Conservation (phyloP, 1,140 invertebrate species). For the Rhagoletis zephyria region DNA sequence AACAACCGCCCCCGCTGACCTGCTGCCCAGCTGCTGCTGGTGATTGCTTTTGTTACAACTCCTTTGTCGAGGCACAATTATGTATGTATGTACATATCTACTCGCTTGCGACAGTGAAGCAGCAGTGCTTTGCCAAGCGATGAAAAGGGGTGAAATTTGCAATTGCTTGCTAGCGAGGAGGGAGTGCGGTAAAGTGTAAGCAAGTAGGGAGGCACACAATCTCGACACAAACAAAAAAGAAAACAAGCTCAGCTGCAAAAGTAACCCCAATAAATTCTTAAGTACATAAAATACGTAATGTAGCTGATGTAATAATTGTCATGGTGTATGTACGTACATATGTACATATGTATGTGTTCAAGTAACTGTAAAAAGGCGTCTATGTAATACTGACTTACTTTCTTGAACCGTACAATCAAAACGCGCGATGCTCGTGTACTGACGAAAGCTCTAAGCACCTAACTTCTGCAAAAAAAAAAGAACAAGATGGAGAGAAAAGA, state of each 20-base stretch:
- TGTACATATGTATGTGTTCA: neutral
- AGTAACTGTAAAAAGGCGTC: neutral
- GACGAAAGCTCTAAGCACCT: neutral
- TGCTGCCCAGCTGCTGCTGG: neutral
- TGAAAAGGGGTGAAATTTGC: neutral
- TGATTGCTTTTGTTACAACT: neutral
- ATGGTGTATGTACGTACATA: neutral
- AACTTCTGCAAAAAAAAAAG: neutral
- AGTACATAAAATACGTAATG: slow-evolving; percentile 14
- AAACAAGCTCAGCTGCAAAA: neutral
- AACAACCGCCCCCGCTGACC: neutral
- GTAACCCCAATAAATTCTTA: slow-evolving; percentile 46
- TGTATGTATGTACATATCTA: no score
- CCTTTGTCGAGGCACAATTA: neutral
- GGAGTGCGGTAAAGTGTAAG: no score
- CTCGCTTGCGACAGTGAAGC: neutral
- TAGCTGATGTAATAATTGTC: neutral
- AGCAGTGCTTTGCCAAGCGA: neutral
- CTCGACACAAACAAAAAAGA: no score
- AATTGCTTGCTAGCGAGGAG: neutral
- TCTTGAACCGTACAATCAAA: neutral
- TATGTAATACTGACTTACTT: neutral
- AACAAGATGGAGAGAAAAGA: no score
- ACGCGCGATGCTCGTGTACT: neutral
- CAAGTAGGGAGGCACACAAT: no score